Conservation (phyloP, 2,797 vertebrate genomes). For the Garrulus glandarius region DNA sequence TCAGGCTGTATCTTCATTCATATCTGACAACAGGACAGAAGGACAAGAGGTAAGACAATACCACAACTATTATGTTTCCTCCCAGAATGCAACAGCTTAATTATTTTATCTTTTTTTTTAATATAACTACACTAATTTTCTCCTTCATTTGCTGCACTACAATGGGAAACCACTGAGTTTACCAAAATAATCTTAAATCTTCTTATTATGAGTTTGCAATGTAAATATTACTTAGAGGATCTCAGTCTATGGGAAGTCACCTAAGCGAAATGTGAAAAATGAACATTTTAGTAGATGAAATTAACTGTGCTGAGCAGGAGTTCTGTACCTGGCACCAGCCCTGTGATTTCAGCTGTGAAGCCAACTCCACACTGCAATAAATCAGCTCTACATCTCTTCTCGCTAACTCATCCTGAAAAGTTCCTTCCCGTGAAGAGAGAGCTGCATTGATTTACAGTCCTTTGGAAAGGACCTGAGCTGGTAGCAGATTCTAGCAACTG, state of each 20-base stretch:
- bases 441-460: neutral
- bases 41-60: neutral
- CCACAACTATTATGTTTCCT: neutral
- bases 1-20: neutral
- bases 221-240: neutral
- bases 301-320: neutral
- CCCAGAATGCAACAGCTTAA: neutral
- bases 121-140: neutral
- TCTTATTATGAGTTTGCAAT: neutral
- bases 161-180: neutral
- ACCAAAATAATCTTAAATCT: neutral
- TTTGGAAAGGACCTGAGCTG: neutral
- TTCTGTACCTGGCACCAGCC: neutral
- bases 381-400: neutral
- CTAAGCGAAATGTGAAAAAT: neutral
- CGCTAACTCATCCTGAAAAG: neutral
- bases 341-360: neutral
- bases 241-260: neutral
- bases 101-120: neutral
- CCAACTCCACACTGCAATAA: neutral
- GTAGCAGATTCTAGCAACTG: neutral
- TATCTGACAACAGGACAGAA: neutral
- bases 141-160: neutral
- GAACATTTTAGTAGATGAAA: neutral
- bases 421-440: neutral